phyloP scores from a whole-genome alignment of 2,888 invertebrate genomes.

The Corbicula japonica region DNA sequence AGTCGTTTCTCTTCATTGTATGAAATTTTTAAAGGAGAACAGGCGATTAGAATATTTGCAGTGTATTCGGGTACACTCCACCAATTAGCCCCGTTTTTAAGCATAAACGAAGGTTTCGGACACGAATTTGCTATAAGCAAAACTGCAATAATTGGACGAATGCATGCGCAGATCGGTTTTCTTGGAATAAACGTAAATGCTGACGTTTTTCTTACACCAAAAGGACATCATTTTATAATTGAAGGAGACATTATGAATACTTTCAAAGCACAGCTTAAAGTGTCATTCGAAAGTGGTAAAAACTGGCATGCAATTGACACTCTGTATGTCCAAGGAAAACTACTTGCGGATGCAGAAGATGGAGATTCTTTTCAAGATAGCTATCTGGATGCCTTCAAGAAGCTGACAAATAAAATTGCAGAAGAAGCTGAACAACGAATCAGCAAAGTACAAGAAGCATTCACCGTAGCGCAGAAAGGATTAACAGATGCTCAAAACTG shows the following conservation, averaged over 20 bases:
- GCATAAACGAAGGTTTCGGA: slow-evolving; percentile 3
- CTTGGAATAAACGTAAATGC: slow-evolving; percentile 8
- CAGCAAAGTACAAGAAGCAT: slow-evolving; percentile 11
- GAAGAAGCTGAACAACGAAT: slow-evolving; percentile 12
- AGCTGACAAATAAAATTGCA: slow-evolving; percentile 2
- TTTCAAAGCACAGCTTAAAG: slow-evolving; percentile 21
- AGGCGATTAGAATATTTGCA: slow-evolving; percentile 15
- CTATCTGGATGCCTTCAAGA: slow-evolving; percentile 13
- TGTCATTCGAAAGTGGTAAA: slow-evolving; percentile 7
- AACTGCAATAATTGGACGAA: slow-evolving; percentile 5
- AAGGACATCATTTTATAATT: neutral
- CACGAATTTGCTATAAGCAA: slow-evolving; percentile 11
- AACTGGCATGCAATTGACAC: neutral
- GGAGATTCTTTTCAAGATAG: slow-evolving; percentile 15
- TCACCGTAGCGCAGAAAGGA: slow-evolving; percentile 7
- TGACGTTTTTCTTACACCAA: slow-evolving; percentile 7
- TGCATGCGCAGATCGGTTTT: neutral
- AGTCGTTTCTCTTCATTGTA: slow-evolving; percentile 4
- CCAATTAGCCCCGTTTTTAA: neutral
- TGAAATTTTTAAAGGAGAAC: slow-evolving; percentile 6
- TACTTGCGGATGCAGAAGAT: slow-evolving; percentile 20
- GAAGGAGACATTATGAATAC: slow-evolving; percentile 24
- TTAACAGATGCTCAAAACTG: slow-evolving; percentile 21
- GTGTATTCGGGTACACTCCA: neutral
- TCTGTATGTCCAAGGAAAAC: slow-evolving; percentile 6